Base-by-base conservation (phyloP, 2,113 vertebrate species). In the Vireo altiloquus region DNA sequence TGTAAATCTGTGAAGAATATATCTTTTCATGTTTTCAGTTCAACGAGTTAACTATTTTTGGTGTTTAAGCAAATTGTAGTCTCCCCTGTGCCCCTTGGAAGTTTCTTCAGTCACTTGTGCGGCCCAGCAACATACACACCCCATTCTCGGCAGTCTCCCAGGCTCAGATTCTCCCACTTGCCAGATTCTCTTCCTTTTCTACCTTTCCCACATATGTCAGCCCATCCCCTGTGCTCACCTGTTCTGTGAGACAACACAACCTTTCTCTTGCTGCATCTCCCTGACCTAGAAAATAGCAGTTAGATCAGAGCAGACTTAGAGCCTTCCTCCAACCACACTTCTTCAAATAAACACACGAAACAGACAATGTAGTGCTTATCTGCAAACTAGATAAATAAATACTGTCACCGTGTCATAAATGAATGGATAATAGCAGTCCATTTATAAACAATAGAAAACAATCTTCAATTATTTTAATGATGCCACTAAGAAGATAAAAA, bases 361-460 rank as follows among this genome's bases (percentile, higher is more conserved):
- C 14, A 65, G 47, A 79, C 63, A 66, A 22, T 39, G 42, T 54
- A 21, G 25, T 90, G 74, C 63, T 72, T 94, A 64, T 60, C 61
- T 85, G 88, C 86, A 94, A 95, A 70, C 76, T 72, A 53, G 42
- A 12, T 92, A 63, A 87, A 82, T 87, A 87, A 95, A 89, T 64
- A 69, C 66, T 92, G 54, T 94, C 71, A 86, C 88, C 47, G 80
- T 92, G 75, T 95, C 90, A 88, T 85, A 94, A 94, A 77, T 86
- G 47, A 92, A 84, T 76, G 61, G 57, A 60, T 95, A 96, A 82
- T 61, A 94, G 70, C 57, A 77, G 84, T 88, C 91, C 91, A 93
- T 94, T 96, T 97, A 77, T 88, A 93, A 93, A 96, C 87, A 95
- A 82, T 47, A 74, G 82, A 92, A 95, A 92, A 17, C 63, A 89